A percentile compares a stretch with the other conserved stretches of the same genome.
These are phyloP conservation scores for Panthera leo DNA, from an alignment of 2,113 vertebrate genomes.

Conservation along the genomic window DNA sequence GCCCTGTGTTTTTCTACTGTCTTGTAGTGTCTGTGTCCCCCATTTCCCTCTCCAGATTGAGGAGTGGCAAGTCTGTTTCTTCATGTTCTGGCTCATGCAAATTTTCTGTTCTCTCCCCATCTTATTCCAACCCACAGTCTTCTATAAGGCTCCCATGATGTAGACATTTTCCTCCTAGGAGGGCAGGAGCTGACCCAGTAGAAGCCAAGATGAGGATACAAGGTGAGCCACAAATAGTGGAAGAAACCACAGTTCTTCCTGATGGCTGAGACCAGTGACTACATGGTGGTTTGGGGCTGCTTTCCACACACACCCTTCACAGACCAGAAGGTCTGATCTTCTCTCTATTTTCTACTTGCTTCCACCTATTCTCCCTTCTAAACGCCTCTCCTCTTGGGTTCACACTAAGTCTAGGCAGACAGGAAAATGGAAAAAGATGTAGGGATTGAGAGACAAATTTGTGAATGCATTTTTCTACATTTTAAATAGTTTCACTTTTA, in stretches of 20 bases:
- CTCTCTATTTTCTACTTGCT: neutral
- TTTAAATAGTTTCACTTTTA: neutral
- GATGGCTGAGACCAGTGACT: rapidly evolving
- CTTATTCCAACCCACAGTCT: neutral
- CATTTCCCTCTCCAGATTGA: neutral
- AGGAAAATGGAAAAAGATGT: neutral
- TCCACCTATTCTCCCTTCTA: neutral
- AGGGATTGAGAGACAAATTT: neutral
- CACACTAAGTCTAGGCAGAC: neutral
- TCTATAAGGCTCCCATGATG: neutral
- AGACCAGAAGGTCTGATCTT: neutral
- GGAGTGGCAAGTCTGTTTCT: neutral
- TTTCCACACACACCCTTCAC: neutral
- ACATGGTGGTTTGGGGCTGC: too few species aligned
- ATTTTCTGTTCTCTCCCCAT: neutral
- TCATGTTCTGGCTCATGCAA: neutral
- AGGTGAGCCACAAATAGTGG: neutral
- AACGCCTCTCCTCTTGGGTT: neutral
- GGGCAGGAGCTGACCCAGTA: neutral
- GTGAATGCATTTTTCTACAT: neutral
- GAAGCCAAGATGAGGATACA: neutral
- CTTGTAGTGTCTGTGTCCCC: neutral
- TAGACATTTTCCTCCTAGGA: neutral
- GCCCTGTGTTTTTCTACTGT: neutral
- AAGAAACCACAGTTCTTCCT: neutral